phyloP scores from a whole-genome alignment of 2,113 vertebrate genomes.

The Salvelinus alpinus region DNA sequence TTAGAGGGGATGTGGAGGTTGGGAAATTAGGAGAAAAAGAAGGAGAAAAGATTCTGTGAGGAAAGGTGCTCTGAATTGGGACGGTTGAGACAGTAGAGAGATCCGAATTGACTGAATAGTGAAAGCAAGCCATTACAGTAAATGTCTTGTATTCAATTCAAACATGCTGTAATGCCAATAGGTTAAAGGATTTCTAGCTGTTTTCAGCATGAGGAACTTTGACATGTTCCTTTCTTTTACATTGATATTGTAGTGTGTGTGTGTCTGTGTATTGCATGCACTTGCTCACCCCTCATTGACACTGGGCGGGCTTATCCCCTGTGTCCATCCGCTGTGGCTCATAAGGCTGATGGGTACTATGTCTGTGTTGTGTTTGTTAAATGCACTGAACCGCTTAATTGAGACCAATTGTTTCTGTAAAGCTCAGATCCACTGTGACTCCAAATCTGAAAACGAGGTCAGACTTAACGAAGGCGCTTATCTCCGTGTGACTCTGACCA shows the following conservation, averaged over 20 bases:
- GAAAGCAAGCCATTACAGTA: too few relatives aligned
- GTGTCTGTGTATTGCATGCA: neutral
- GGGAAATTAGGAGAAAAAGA: neutral
- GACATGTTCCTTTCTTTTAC: too few relatives aligned
- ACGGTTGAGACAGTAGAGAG: too few relatives aligned
- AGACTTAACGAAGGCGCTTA: neutral
- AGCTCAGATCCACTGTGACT: neutral
- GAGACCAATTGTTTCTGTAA: neutral
- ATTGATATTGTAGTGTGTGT: neutral
- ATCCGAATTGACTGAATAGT: too few relatives aligned
- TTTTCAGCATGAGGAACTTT: too few relatives aligned
- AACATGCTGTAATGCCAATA: too few relatives aligned
- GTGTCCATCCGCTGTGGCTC: neutral
- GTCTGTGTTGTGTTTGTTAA: neutral
- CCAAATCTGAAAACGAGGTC: neutral
- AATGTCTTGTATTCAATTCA: too few relatives aligned
- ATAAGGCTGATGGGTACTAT: neutral
- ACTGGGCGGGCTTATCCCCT: neutral
- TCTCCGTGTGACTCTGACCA: neutral
- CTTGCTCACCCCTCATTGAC: neutral
- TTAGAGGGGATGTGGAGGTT: slow-evolving; percentile 3
- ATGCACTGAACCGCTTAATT: neutral
- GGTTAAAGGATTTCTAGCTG: too few relatives aligned
- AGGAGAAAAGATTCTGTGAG: neutral
- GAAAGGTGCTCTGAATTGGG: too few relatives aligned